Conservation (phyloP, 1,140 invertebrate genomes). For the Drosophila setifemur region DNA sequence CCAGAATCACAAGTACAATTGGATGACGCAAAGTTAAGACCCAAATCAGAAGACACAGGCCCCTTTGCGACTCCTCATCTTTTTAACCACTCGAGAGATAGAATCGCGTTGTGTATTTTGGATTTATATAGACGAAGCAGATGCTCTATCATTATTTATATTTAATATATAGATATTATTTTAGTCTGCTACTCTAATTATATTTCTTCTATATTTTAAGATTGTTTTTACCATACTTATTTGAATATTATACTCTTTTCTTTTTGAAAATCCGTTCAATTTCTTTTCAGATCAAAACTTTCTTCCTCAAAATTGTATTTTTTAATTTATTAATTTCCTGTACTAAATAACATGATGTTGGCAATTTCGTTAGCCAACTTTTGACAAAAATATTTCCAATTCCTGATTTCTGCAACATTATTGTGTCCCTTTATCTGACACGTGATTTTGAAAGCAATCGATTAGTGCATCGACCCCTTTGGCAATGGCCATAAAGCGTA, state of each 20-base stretch:
- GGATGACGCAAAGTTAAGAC: constrained; percentile 9
- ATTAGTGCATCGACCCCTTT: not conserved
- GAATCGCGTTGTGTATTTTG: not conserved
- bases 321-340: no score
- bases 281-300: no score
- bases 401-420: not conserved
- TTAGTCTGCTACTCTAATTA: no score
- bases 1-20: constrained; percentile 24
- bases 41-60: constrained; percentile 19
- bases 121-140: not conserved
- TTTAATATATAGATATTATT: not conserved
- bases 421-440: not conserved
- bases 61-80: constrained; percentile 10
- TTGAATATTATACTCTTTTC: no score
- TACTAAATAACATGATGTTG: no score
- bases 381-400: not conserved
- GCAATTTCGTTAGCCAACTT: no score
- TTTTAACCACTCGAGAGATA: constrained; percentile 32
- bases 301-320: no score
- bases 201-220: no score
- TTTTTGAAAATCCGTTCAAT: no score
- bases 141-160: not conserved
- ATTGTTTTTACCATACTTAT: no score
- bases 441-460: not conserved
- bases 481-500: not conserved